A percentile compares a stretch with the other conserved stretches of the same genome.
Evolutionary conservation across 2,888 invertebrate genomes (phyloP).

Genomic region (Deroplatys truncata): DNA sequence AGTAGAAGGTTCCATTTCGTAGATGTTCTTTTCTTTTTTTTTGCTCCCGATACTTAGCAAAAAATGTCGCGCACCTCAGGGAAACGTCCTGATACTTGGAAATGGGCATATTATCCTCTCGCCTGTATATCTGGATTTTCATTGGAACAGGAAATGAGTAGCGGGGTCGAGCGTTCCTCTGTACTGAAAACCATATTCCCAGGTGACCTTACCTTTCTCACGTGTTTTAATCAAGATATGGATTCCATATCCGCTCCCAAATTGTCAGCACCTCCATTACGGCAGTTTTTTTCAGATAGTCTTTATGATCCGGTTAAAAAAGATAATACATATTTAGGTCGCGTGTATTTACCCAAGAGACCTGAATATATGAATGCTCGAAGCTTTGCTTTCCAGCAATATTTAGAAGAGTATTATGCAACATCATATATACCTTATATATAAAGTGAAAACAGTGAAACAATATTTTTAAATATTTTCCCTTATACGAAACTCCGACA

Average conservation of each 20-base stretch:
- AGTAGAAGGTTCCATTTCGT: not conserved
- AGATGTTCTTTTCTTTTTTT: not conserved
- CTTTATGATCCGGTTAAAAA: not conserved
- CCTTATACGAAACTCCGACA: no score
- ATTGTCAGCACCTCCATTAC: not conserved
- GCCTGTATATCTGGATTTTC: not conserved
- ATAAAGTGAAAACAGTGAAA: not conserved
- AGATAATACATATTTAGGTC: not conserved
- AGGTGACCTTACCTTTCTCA: not conserved
- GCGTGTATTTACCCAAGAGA: not conserved
- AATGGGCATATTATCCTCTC: not conserved
- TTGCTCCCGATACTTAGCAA: not conserved
- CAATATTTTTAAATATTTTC: not conserved
- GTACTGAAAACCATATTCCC: not conserved
- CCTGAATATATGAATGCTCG: not conserved
- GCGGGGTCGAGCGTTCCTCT: not conserved
- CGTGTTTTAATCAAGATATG: not conserved
- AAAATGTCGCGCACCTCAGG: not conserved
- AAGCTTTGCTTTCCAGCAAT: not conserved
- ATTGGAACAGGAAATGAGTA: not conserved
- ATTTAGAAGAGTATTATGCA: not conserved
- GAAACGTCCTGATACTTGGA: not conserved
- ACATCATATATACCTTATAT: not conserved
- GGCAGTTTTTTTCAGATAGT: not conserved
- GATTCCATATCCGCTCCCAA: not conserved